Conservation (phyloP, 2,888 invertebrate genomes). For the Alviniconcha strummeri region DNA sequence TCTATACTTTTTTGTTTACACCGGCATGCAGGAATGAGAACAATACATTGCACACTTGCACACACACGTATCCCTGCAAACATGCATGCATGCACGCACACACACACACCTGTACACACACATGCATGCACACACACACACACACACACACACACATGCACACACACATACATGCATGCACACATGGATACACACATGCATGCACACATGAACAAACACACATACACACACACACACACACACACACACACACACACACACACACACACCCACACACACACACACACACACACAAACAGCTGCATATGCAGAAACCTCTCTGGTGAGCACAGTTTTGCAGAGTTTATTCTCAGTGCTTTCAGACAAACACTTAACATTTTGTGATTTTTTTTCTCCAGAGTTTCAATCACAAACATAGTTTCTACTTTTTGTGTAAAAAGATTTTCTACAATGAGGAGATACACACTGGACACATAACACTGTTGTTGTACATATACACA, state of each 20-base stretch:
- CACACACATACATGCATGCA: background rate
- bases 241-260: background rate
- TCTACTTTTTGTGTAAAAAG: slow-evolving; percentile 21
- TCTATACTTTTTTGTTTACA: too few relatives aligned
- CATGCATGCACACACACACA: background rate
- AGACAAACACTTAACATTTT: slow-evolving; percentile 24
- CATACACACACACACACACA: too few relatives aligned
- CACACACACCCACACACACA: background rate
- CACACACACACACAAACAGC: too few relatives aligned
- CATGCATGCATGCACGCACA: too few relatives aligned
- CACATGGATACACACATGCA: too few relatives aligned
- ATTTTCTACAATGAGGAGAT: slow-evolving; percentile 15
- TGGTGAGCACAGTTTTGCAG: too few relatives aligned
- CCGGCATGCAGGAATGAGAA: too few relatives aligned
- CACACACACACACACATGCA: background rate
- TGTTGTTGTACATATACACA: background rate
- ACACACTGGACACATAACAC: slow-evolving; percentile 9
- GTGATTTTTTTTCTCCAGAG: slow-evolving; percentile 1
- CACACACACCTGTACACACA: too few relatives aligned
- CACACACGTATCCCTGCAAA: too few relatives aligned
- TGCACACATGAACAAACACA: too few relatives aligned
- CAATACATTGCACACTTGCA: too few relatives aligned
- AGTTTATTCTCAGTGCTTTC: slow-evolving; percentile 27
- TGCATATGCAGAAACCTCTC: too few relatives aligned
- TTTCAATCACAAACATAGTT: slow-evolving; percentile 3